Conservation (phyloP, 1,140 invertebrate species). For the Drosophila hydei region DNA sequence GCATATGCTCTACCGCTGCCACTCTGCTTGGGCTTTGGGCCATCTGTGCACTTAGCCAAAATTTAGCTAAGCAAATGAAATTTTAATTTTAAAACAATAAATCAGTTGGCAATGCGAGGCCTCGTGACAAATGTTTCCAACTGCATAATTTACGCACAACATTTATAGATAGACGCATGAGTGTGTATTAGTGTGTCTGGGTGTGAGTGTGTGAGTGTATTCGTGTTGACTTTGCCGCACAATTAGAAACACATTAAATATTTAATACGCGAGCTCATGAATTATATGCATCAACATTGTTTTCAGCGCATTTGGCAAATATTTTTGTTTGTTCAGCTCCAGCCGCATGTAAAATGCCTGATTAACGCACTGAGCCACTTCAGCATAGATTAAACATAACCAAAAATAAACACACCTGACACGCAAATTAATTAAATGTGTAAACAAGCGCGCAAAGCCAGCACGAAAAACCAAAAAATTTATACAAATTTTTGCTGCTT, state of each 20-base stretch:
- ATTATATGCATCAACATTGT: conserved; percentile 40
- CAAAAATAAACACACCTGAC: conserved; percentile 29
- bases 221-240: conserved; percentile 46
- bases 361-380: conserved; percentile 35
- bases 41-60: conserved; percentile 32
- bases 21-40: neutral
- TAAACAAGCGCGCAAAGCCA: conserved; percentile 14
- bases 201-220: conserved; percentile 21
- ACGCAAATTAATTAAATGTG: conserved; percentile 50
- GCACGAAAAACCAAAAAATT: conserved; percentile 1
- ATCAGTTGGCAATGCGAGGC: conserved; percentile 55
- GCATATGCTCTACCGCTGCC: conserved; percentile 40
- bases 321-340: conserved; percentile 24
- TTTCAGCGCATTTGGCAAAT: conserved; percentile 36
- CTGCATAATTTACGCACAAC: conserved; percentile 29
- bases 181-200: neutral
- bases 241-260: conserved; percentile 78
- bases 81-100: conserved; percentile 73
- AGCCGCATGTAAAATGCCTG: conserved; percentile 14
- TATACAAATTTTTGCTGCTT: neutral
- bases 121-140: conserved; percentile 48
- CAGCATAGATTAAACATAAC: conserved; percentile 30
- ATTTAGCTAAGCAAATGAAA: conserved; percentile 29
- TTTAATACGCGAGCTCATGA: conserved; percentile 50
- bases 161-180: neutral